Base-by-base conservation (phyloP, 2,113 vertebrate species). In the Epinephelus moara region DNA sequence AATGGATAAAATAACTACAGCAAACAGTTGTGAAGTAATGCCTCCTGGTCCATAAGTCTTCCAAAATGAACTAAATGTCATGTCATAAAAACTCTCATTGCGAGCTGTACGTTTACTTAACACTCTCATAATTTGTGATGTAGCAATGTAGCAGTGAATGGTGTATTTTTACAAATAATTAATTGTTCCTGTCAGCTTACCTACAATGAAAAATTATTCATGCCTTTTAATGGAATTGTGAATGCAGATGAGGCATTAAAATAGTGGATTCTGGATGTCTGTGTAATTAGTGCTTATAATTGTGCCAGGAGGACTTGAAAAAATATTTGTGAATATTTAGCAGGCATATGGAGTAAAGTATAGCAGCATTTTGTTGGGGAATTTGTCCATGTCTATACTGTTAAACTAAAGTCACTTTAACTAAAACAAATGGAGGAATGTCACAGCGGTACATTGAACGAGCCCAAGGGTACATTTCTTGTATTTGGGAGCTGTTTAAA, bases 121-220 rank as follows among this genome's bases (percentile, higher is more conserved):
- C 42, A 21, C 11, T 47, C 15, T 30, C 1, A 13, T 42, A 2
- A 60, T 79, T 78, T 78, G 3, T 74, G 55, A 70, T 19, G 49
- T 7, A 19, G 61, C 19, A 23, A 14, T 23, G 12, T 8, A 21
- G 8, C 15, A 49, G 17, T 47, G 18, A 60, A 27, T 17, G 21
- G 3, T 56, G 33, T 19, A 62, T 69, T 73, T 12, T 42, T 23
- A 17, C 4, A 79, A 12, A 21, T 52, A 1, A 47, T 60, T 12
- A 27, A 59, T 70, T 86, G 4, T 66, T 50, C 49, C 57, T 52
- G n/a, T 82, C 66, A 71, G 5, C 42, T 63, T 13, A 21, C 25
- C 60, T n/a, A 25, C n/a, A 47, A 50, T 71, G 27, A 63, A 63
- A 66, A 33, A 61, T 9, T 25, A 60, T n/a, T n/a, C 18, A 74